These are phyloP conservation scores for Balanococcus diminutus DNA, from an alignment of 2,888 invertebrate species.

Conservation along the genomic window DNA sequence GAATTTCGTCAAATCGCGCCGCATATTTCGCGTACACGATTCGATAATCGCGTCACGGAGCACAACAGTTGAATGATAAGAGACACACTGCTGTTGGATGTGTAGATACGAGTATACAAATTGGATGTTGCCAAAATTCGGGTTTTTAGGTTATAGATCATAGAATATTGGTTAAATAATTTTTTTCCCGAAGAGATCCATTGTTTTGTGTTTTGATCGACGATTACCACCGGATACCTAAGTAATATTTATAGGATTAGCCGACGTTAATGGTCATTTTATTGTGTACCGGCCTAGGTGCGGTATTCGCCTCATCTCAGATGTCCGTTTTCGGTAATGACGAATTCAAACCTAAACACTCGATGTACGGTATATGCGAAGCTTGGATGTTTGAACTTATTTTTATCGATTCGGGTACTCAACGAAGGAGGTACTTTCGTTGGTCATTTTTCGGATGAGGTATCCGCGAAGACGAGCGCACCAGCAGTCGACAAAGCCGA, in stretches of 20 bases:
- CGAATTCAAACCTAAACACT: neutral
- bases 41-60: neutral
- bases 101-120: no score
- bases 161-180: constrained; percentile 21
- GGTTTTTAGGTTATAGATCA: neutral
- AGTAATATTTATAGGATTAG: constrained; percentile 23
- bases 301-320: neutral
- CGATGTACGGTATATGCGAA: neutral
- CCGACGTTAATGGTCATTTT: constrained; percentile 1
- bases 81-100: no score
- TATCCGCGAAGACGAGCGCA: neutral
- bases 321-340: neutral
- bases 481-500: neutral
- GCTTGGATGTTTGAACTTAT: neutral
- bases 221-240: constrained; percentile 1
- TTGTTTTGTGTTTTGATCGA: constrained; percentile 23
- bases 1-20: constrained; percentile 4
- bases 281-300: neutral
- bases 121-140: constrained; percentile 2
- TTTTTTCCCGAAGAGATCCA: neutral
- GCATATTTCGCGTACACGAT: neutral
- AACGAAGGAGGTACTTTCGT: neutral
- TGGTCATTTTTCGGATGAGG: neutral
- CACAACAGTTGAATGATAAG: neutral
- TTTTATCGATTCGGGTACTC: neutral